Base-by-base conservation (phyloP, 2,888 invertebrate genomes). In the Plebejus anna region DNA sequence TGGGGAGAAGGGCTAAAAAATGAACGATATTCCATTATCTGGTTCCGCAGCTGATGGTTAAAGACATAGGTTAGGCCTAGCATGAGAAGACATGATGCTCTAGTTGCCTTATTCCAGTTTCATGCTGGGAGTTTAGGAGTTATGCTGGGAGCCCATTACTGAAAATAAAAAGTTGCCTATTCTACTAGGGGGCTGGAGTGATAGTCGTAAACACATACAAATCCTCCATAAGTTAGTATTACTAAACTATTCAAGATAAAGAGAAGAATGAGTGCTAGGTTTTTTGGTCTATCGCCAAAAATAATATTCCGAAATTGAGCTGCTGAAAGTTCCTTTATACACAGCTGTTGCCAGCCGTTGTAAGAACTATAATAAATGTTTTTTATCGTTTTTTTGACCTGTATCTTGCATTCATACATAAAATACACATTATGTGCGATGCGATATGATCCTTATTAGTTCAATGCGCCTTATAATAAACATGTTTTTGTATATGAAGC, bases 281-380 rank as follows among this genome's bases (percentile, higher is more conserved):
- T 13, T 66, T 66, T 66, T 11, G 66, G 32, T 32, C 66, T 66
- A 16, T 4, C 32, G 66, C 66, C 66, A 66, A 66, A 66, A 66
- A 66, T 66, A 66, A 36, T 36, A 66, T 16, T 5, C 66, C 61
- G 61, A 3, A 3, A 61, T 11, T 13, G 66, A 66, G 66, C 36
- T 66, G 66, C 66, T 66, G 66, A 66, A 16, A 66, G 28, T 22
- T 28, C 5, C 13, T 32, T 16, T 66, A 66, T 66, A 66, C 66
- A 66, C 66, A 66, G 66, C 66, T 66, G 66, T 66, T 66, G 66
- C 66, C 66, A 66, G 66, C 32, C 32, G 66, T 13, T 32, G 13
- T 66, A 16, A 16, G 32, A 36, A 66, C 32, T 36, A 66, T 32
- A 66, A 16, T 13, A 66, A 61, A 61, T 32, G 61, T 32, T 66